Percentiles rank a stretch among this genome's conserved stretches.
These are phyloP conservation scores for Hyles euphorbiae DNA, from an alignment of 1,140 invertebrate species.

Conservation along the genomic window DNA sequence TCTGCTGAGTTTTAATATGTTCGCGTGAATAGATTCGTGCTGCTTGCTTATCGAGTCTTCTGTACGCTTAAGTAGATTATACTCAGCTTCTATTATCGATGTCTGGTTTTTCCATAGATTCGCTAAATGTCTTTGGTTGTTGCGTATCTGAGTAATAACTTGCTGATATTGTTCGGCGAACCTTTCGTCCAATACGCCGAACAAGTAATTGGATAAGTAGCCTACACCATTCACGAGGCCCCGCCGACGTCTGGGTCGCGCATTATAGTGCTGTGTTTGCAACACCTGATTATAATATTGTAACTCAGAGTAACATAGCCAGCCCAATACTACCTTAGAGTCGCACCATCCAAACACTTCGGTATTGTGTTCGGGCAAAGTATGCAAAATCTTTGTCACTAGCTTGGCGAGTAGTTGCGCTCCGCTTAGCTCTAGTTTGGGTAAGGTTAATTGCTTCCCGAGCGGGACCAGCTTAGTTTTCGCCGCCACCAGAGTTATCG, in stretches of 20 bases:
- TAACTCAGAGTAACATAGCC: slow-evolving; percentile 9
- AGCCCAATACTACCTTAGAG: too few relatives aligned
- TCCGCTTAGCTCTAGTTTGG: too few relatives aligned
- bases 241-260: slow-evolving; percentile 4
- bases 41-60: slow-evolving; percentile 12
- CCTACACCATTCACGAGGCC: slow-evolving; percentile 6
- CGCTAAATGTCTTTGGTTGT: slow-evolving; percentile 6
- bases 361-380: too few relatives aligned
- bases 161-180: slow-evolving; percentile 10
- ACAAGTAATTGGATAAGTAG: neutral
- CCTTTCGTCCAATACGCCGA: neutral
- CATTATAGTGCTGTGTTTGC: slow-evolving; percentile 3
- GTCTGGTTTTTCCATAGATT: slow-evolving; percentile 13
- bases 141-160: slow-evolving; percentile 2
- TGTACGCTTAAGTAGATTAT: slow-evolving; percentile 10
- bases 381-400: too few relatives aligned
- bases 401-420: too few relatives aligned
- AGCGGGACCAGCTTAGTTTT: too few relatives aligned
- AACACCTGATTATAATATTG: slow-evolving; percentile 12
- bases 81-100: slow-evolving; percentile 11
- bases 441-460: too few relatives aligned
- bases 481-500: too few relatives aligned
- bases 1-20: neutral
- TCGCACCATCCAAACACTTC: too few relatives aligned
- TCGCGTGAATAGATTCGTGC: slow-evolving; percentile 7